Evolutionary conservation across 2,888 invertebrate genomes (phyloP).

Genomic region (Calameuta filiformis): DNA sequence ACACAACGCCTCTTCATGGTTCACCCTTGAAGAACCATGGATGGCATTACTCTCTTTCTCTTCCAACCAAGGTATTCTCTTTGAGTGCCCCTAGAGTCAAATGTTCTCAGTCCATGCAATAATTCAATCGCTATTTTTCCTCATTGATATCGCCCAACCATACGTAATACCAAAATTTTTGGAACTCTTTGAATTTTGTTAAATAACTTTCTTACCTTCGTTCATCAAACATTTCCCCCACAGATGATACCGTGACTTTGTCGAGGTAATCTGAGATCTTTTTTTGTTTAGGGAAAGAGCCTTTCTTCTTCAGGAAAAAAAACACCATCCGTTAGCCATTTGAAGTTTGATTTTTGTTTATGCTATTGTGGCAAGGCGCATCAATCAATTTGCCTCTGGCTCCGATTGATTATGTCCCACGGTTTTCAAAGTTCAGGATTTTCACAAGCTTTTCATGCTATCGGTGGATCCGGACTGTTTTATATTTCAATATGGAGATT

Average conservation of each 20-base stretch:
- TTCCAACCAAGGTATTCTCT: neutral
- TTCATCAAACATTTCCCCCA: no score
- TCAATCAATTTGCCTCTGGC: neutral
- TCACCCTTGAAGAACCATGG: neutral
- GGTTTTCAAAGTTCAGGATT: neutral
- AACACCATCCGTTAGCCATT: neutral
- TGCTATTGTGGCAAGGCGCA: neutral
- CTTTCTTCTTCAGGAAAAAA: no score
- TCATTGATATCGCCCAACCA: no score
- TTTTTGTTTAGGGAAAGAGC: neutral
- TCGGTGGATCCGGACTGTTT: neutral
- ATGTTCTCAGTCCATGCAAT: no score
- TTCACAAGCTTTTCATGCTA: neutral
- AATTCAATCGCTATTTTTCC: no score
- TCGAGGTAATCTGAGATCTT: neutral
- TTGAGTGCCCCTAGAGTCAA: neutral
- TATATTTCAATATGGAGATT: neutral
- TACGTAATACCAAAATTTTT: no score
- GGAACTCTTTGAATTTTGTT: no score
- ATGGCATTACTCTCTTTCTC: neutral
- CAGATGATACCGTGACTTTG: neutral
- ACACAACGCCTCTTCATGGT: neutral
- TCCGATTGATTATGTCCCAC: neutral
- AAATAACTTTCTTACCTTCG: no score
- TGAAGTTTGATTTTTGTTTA: neutral